A percentile compares a stretch with the other conserved stretches of the same genome.
Conservation (phyloP, 53 echinoderm and acorn worm species). For the Luidia sarsii region DNA sequence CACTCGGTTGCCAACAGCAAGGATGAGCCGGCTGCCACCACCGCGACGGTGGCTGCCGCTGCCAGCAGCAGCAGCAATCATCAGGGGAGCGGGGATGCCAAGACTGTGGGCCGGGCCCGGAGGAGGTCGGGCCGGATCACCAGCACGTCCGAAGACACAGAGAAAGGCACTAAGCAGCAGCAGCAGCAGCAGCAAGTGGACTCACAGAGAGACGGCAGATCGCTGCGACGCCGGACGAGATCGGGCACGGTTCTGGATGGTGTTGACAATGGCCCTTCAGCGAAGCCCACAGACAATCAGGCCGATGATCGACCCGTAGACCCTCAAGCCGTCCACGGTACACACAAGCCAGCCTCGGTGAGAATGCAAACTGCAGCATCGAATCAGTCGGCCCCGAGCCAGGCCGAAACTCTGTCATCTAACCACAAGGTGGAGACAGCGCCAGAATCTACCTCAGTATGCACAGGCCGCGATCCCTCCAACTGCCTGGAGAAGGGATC, state of each 20-base stretch:
- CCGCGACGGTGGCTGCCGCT: too few species aligned
- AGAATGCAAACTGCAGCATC: background rate
- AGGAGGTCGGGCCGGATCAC: slow-evolving; percentile 54
- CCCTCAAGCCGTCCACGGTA: background rate
- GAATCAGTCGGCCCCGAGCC: background rate
- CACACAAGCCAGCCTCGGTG: background rate
- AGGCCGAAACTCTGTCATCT: background rate
- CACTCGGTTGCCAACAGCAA: slow-evolving; percentile 2
- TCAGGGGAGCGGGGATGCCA: slow-evolving; percentile 23
- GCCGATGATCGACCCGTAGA: background rate
- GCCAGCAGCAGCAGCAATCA: too few species aligned
- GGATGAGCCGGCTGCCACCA: background rate
- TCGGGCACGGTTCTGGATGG: slow-evolving; percentile 11
- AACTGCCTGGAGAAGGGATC: background rate
- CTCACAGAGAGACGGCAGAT: slow-evolving; percentile 19
- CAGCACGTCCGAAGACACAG: slow-evolving; percentile 6
- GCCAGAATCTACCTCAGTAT: slow-evolving; percentile 50
- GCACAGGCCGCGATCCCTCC: background rate
- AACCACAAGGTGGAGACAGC: background rate
- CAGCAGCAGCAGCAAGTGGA: background rate
- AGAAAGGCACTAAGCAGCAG: slow-evolving; percentile 1
- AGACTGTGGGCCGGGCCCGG: slow-evolving; percentile 36
- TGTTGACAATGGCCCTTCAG: slow-evolving; percentile 38
- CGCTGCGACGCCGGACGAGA: slow-evolving; percentile 33
- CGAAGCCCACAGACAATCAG: slow-evolving; percentile 17